Evolutionary conservation across 2,113 vertebrate species (phyloP), one percentile per base, ranked within the genome.

Genomic region (Datnioides undecimradiatus): DNA sequence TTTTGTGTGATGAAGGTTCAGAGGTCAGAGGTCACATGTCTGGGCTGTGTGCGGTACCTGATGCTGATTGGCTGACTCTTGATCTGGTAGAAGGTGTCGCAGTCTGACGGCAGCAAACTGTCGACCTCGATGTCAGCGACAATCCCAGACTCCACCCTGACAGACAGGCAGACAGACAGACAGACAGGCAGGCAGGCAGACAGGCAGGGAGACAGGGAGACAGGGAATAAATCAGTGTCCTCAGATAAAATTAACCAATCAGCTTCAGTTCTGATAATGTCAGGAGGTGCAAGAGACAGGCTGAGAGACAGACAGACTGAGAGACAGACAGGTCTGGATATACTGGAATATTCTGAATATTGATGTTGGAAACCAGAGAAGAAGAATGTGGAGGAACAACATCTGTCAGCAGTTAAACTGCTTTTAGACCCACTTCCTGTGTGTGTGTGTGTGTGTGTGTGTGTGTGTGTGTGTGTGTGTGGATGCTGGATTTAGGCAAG

Each of bases 111-210:
- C 25, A 96, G 77, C 68, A 96, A 79, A 77, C 78, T 77, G 82
- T 97, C 96, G 3, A 96, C 90, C 71, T 97, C 96, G 16, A 97
- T 97, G 85, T 97, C 97, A 6, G 95, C 96, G 5, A 97, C 96
- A 3, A 97, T 97, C 7, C 96, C 97, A 1, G 97, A 97, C 88
- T 97, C 97, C 80, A 93, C 88, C 31, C 92, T 92, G 72, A 59
- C 0, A 48, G 7, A 67, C 12, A 79, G 21, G 74, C 1, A 64
- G 8, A 51, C 11, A 67, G 14, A 23, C 6, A 27, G n/a, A 31
- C 8, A 55, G 25, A 45, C 0, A 51, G 13, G 19, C 4, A 57
- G 55, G 41, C 13, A 41, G 4, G 57, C 12, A 76, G 31, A 71
- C 9, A 48, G 4, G 73, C 33, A 71, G 9, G 49, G 5, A 12